Evolutionary conservation across 2,888 invertebrate genomes (phyloP).

Genomic region (Tenthredo distinguenda): DNA sequence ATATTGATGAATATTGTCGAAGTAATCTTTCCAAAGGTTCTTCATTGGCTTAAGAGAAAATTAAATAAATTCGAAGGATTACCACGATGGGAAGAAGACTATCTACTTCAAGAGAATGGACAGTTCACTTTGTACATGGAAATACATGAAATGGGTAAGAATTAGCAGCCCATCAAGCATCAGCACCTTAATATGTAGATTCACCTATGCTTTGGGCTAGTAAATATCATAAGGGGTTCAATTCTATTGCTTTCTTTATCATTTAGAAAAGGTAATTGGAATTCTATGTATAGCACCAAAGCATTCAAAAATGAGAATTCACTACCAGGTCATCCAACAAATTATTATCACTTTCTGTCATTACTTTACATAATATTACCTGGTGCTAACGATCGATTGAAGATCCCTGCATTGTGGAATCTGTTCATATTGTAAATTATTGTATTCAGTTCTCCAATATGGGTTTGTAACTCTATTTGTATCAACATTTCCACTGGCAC

Average conservation of each 20-base stretch:
- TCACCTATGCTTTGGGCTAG: neutral
- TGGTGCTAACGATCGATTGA: neutral
- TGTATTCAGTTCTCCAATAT: conserved; percentile 82
- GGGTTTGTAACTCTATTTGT: conserved; percentile 85
- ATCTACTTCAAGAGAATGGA: conserved; percentile 67
- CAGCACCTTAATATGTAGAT: neutral
- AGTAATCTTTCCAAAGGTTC: conserved; percentile 79
- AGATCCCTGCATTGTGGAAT: neutral
- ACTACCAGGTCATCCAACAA: neutral
- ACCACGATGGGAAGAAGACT: conserved; percentile 76
- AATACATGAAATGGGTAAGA: conserved; percentile 73
- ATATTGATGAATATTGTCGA: conserved; percentile 79
- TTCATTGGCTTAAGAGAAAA: conserved; percentile 36
- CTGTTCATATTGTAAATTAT: neutral
- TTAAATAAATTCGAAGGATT: conserved; percentile 55
- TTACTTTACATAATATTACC: neutral
- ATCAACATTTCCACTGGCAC: conserved; percentile 84
- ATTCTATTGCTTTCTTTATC: neutral
- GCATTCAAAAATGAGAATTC: neutral
- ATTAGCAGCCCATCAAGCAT: neutral
- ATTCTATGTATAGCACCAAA: neutral
- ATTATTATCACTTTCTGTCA: neutral
- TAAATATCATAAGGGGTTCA: neutral
- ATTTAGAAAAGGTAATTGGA: neutral
- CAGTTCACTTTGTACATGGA: conserved; percentile 71